Evolutionary conservation across 2,797 vertebrate genomes (phyloP).

Genomic region (Cephalopachus bancanus): DNA sequence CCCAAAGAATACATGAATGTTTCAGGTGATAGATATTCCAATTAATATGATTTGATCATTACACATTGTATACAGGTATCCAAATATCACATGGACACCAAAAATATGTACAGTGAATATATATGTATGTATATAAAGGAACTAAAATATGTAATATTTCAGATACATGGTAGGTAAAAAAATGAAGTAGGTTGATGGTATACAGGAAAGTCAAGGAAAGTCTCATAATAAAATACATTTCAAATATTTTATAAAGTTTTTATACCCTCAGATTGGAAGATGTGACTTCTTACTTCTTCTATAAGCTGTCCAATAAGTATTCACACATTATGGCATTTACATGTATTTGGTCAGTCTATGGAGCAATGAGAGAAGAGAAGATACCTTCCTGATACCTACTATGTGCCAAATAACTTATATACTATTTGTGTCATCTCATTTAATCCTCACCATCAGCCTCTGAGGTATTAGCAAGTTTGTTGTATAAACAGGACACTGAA

Average conservation of each 20-base stretch:
- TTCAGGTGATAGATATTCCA: neutral
- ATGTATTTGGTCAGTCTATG: slow-evolving; percentile 25
- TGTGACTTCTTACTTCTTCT: slow-evolving; percentile 24
- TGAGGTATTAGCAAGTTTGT: neutral
- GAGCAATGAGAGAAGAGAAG: neutral
- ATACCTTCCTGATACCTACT: neutral
- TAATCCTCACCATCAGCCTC: neutral
- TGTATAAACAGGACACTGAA: slow-evolving; percentile 2
- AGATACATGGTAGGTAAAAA: neutral
- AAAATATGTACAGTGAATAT: too few relatives aligned
- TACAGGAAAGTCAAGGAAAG: neutral
- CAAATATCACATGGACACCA: neutral
- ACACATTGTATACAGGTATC: neutral
- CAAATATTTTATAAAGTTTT: slow-evolving; percentile 30
- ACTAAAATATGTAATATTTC: neutral
- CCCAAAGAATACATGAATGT: neutral
- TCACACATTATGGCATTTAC: neutral
- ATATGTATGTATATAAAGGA: neutral
- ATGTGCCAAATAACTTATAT: neutral
- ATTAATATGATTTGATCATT: neutral
- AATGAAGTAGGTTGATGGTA: neutral
- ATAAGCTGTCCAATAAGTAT: neutral
- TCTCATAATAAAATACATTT: neutral
- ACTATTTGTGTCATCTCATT: neutral
- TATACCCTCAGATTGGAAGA: slow-evolving; percentile 1